Evolutionary conservation across 2,113 vertebrate species (phyloP), one percentile per base, ranked within the genome.

Genomic region (Tyto alba): DNA sequence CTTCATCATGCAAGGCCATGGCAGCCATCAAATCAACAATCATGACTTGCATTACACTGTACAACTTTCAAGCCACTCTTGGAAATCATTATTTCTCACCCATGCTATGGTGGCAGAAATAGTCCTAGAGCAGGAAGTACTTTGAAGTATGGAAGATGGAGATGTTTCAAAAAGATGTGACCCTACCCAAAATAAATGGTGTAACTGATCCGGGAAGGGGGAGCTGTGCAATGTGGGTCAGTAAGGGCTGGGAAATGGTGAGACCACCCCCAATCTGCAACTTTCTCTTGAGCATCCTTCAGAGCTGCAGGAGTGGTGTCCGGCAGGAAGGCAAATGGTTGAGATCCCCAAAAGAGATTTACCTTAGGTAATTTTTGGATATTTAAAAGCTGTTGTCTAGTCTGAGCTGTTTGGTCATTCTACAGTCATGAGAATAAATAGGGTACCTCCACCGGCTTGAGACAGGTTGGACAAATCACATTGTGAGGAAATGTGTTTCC

Each of bases 131-230:
- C 30, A 45, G 62, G 36, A 71, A 52, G 47, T 59, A n/a, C n/a
- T 57, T 96, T 21, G 8, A 79, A 50, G 30, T 45, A 6, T 34
- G 52, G 59, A 57, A 56, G 52, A 52, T 13, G 11, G 41, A 69
- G 50, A 25, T 20, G 13, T 52, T 82, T 77, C 29, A 19, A 6
- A 73, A 59, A 43, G 32, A 25, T 19, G 26, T 1, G 2, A 16
- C 12, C 25, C n/a, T 68, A 23, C 48, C n/a, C 55, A 27, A 63
- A 69, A 62, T 16, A 87, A 68, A 38, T 7, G 36, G 22, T 0
- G 0, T 45, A 45, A 57, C 13, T 43, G 77, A 79, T 62, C 13
- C 0, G 1, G 52, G 53, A 78, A 36, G 19, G 32, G 8, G 22
- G 14, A 50, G 16, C 23, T 63, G 10, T 74, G 20, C 16, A 18